Percentiles rank a stretch among this genome's conserved stretches.
Evolutionary conservation across 2,113 vertebrate species (phyloP).

Genomic region (Muscicapa adusta): DNA sequence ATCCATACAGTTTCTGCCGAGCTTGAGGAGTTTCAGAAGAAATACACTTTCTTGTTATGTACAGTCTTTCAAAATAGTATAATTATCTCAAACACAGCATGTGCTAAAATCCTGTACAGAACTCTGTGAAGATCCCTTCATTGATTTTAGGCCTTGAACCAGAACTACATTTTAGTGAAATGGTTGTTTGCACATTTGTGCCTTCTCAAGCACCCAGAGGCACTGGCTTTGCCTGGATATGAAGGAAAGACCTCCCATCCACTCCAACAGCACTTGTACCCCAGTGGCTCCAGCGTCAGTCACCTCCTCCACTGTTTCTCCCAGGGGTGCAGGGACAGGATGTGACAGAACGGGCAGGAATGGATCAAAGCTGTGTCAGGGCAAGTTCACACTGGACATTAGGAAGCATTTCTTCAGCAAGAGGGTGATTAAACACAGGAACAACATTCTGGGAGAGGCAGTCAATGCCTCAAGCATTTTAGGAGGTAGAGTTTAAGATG

Average conservation of each 20-base stretch:
- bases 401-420: neutral
- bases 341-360: neutral
- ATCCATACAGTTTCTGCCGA: neutral
- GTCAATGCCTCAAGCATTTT: neutral
- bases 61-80: neutral
- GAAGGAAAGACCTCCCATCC: neutral
- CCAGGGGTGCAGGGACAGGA: neutral
- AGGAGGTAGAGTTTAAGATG: neutral
- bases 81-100: neutral
- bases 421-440: neutral
- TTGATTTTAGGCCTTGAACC: neutral
- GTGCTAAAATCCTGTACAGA: neutral
- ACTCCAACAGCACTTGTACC: neutral
- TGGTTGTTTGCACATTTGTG: neutral
- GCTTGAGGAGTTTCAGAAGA: neutral
- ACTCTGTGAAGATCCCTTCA: neutral
- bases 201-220: neutral
- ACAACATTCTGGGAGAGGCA: neutral
- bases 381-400: neutral
- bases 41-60: neutral
- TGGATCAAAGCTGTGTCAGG: neutral
- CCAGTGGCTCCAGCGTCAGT: neutral
- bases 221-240: neutral
- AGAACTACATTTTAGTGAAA: neutral
- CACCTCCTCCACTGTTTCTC: neutral